Conservation (phyloP, 2,888 invertebrate species). For the Cerastoderma edule region DNA sequence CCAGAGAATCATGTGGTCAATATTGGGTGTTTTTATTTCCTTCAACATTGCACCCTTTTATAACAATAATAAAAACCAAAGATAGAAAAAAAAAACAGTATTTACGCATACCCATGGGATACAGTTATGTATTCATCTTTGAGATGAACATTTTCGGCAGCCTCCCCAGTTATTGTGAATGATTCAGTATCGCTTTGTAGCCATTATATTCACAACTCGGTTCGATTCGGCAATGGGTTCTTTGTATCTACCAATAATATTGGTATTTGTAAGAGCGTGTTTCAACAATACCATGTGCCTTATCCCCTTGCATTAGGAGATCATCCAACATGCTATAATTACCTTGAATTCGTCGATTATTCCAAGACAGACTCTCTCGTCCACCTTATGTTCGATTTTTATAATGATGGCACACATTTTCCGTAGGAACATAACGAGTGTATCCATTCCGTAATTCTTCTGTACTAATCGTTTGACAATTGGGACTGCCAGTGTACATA, state of each 20-base stretch:
- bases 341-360: constrained; percentile 3
- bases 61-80: too few relatives aligned
- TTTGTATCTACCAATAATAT: too few relatives aligned
- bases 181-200: not conserved
- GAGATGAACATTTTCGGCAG: not conserved
- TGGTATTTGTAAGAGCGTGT: too few relatives aligned
- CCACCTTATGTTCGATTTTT: too few relatives aligned
- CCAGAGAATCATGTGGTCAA: too few relatives aligned
- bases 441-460: not conserved
- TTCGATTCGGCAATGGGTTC: not conserved
- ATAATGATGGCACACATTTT: not conserved
- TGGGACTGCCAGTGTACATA: not conserved
- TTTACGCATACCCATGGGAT: too few relatives aligned
- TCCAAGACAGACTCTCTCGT: not conserved
- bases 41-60: too few relatives aligned
- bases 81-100: too few relatives aligned
- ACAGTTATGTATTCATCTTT: too few relatives aligned
- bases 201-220: not conserved
- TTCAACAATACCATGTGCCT: not conserved
- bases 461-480: not conserved
- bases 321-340: not conserved
- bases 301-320: not conserved
- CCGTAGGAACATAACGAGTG: not conserved
- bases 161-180: not conserved
- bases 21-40: too few relatives aligned